Evolutionary conservation across 1,140 invertebrate genomes (phyloP).

Genomic region (Chrysoperla carnea): DNA sequence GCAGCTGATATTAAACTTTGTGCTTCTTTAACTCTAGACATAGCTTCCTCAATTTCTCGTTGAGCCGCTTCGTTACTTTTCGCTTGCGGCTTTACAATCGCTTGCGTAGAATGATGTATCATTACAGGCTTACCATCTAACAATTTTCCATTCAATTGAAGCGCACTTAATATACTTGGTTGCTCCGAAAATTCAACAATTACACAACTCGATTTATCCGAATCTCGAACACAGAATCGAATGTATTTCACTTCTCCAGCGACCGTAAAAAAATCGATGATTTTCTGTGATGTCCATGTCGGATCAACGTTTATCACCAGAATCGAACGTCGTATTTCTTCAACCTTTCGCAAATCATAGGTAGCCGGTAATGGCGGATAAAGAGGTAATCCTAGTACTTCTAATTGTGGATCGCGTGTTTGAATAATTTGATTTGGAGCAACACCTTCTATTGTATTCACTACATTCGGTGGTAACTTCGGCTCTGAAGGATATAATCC

Average conservation of each 20-base stretch:
- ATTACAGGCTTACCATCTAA: constrained; percentile 45
- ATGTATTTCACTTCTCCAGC: constrained; percentile 94
- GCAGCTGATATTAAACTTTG: constrained; percentile 85
- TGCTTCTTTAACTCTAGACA: constrained; percentile 90
- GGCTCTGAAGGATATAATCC: constrained; percentile 66
- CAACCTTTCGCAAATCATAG: constrained; percentile 79
- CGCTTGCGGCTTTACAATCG: constrained; percentile 81
- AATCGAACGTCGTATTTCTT: constrained; percentile 87
- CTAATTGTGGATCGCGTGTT: constrained; percentile 80
- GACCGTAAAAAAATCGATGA: constrained; percentile 69
- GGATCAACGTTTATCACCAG: constrained; percentile 60
- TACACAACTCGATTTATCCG: constrained; percentile 55
- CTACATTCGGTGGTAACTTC: constrained; percentile 72
- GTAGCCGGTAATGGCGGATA: constrained; percentile 87
- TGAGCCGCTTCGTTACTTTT: constrained; percentile 91
- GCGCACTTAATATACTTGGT: constrained; percentile 64
- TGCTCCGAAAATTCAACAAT: constrained; percentile 92
- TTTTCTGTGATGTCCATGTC: constrained; percentile 47
- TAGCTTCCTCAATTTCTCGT: constrained; percentile 90
- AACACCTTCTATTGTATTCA: constrained; percentile 72
- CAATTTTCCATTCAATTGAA: constrained; percentile 67
- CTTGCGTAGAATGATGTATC: constrained; percentile 76
- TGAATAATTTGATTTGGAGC: constrained; percentile 71
- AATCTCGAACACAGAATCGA: constrained; percentile 73
- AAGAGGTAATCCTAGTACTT: constrained; percentile 63